phyloP scores from a whole-genome alignment of 2,113 vertebrate genomes.

The Tinamus guttatus region DNA sequence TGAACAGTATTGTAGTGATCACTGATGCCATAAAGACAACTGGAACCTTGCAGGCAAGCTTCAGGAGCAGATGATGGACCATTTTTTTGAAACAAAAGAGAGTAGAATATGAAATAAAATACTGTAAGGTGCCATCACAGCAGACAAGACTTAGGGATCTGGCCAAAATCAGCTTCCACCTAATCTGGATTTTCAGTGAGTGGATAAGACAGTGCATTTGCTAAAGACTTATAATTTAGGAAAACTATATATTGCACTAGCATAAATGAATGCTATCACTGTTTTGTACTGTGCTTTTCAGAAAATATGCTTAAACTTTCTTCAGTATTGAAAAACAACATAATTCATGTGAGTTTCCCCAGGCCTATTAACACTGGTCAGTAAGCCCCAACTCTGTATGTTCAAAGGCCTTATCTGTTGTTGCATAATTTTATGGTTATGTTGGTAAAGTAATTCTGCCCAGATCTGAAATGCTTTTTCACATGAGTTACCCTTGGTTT shows the following conservation, averaged over 20 bases:
- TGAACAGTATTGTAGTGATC: not conserved
- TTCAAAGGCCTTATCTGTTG: not conserved
- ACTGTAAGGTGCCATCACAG: not conserved
- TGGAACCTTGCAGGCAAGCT: not conserved
- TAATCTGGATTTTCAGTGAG: not conserved
- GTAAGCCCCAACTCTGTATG: fast-evolving
- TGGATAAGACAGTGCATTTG: not conserved
- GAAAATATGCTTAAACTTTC: not conserved
- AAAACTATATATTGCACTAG: not conserved
- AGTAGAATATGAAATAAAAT: not conserved
- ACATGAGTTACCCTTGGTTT: not conserved
- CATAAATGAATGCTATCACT: not conserved
- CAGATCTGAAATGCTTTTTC: not conserved
- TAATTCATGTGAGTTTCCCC: not conserved
- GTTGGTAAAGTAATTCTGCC: not conserved
- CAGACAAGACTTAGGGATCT: not conserved
- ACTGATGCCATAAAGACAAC: not conserved
- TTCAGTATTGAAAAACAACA: not conserved
- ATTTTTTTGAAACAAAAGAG: not conserved
- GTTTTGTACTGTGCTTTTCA: too few species aligned
- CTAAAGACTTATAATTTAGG: not conserved
- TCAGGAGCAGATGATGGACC: not conserved
- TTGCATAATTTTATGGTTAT: not conserved
- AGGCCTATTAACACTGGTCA: not conserved
- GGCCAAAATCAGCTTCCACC: not conserved